Percentiles rank a stretch among this genome's conserved stretches.
Evolutionary conservation across 2,113 vertebrate genomes (phyloP).

Genomic region (Electrona antarctica): DNA sequence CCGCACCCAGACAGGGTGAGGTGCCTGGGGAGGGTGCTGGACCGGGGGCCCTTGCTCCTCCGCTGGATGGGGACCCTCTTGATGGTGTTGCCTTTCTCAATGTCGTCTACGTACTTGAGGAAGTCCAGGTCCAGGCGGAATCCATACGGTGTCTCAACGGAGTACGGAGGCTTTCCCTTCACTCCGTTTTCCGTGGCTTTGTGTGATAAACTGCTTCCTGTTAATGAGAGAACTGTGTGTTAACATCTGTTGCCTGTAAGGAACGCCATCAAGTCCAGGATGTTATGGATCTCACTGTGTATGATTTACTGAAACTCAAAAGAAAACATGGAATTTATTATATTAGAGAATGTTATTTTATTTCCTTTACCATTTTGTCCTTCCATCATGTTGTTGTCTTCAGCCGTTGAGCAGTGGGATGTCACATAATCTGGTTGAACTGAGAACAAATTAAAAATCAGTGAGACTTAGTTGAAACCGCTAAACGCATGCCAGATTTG

Average conservation of each 20-base stretch:
- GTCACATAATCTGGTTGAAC: constrained; percentile 48
- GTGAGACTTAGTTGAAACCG: not conserved
- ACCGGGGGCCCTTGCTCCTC: constrained; percentile 84
- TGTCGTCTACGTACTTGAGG: constrained; percentile 97
- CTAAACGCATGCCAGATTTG: not conserved
- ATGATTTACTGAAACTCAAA: not conserved
- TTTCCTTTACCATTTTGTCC: constrained; percentile 81
- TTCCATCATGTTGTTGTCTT: constrained; percentile 79
- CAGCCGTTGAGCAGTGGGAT: constrained; percentile 24
- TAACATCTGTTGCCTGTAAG: not conserved
- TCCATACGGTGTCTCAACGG: constrained; percentile 94
- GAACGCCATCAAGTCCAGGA: not conserved
- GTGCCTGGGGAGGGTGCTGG: constrained; percentile 90
- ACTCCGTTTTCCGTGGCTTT: constrained; percentile 76
- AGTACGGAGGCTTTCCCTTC: constrained; percentile 84
- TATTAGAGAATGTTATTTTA: not conserved
- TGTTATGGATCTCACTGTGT: not conserved
- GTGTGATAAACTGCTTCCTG: constrained; percentile 74
- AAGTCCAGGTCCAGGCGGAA: constrained; percentile 95
- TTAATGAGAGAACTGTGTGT: constrained; percentile 36
- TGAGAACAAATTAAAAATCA: constrained; percentile 5
- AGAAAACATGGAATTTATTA: not conserved
- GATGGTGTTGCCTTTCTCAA: constrained; percentile 97
- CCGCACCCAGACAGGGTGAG: constrained; percentile 86
- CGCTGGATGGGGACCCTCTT: constrained; percentile 89